These are phyloP conservation scores for Coilia nasus DNA, from an alignment of 2,797 vertebrate genomes.

Conservation along the genomic window DNA sequence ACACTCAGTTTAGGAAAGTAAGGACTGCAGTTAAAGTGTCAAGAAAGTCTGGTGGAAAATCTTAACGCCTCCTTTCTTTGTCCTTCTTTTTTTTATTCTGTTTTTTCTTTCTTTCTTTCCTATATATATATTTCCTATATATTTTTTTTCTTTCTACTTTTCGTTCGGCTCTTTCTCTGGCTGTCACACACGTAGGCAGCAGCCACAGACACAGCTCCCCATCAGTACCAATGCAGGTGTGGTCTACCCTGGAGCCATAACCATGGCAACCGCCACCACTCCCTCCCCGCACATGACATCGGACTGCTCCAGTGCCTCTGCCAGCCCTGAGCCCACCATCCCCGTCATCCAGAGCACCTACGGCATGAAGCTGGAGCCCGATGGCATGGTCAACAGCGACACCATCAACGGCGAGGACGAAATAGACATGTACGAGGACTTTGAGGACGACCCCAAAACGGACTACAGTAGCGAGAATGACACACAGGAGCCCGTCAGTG, in stretches of 20 bases:
- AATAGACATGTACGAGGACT: constrained; percentile 99
- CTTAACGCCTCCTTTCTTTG: constrained; percentile 24
- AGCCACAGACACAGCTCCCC: constrained; percentile 92
- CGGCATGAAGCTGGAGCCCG: constrained; percentile 93
- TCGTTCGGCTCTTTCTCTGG: constrained; percentile 19
- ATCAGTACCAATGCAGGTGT: constrained; percentile 93
- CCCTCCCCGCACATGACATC: constrained; percentile 99
- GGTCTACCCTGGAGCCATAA: constrained; percentile 96
- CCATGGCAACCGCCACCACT: constrained; percentile 93
- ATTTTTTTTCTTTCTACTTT: background rate
- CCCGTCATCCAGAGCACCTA: constrained; percentile 99
- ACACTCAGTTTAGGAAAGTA: constrained; percentile 22
- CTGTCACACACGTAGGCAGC: constrained; percentile 74
- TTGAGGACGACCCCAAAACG: constrained; percentile 98
- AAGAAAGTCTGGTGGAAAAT: constrained; percentile 23
- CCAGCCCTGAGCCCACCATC: constrained; percentile 95
- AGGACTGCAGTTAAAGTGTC: constrained; percentile 24
- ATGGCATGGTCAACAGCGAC: constrained; percentile 80
- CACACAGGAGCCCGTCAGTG: constrained; percentile 91
- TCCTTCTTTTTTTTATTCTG: background rate
- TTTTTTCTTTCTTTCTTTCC: constrained; percentile 13
- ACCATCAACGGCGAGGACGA: constrained; percentile 92
- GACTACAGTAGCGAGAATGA: constrained; percentile 99
- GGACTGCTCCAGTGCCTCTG: constrained; percentile 97
- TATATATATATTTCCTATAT: background rate